Percentiles rank a stretch among this genome's conserved stretches.
Conservation (phyloP, 1,140 invertebrate genomes). For the Drosophila willistoni region DNA sequence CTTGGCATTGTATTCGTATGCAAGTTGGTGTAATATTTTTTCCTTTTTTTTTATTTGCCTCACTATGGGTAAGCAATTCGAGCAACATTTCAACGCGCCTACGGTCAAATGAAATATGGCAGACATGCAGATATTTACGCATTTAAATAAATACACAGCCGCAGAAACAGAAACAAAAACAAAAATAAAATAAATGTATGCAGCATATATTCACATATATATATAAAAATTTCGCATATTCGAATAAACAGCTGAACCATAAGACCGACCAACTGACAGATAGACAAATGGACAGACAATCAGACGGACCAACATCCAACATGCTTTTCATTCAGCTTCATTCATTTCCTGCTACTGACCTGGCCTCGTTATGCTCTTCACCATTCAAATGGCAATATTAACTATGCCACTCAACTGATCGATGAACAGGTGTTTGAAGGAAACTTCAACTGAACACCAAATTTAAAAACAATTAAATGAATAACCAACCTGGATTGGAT, state of each 20-base stretch:
- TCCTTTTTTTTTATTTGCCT: constrained; percentile 50
- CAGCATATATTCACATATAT: constrained; percentile 10
- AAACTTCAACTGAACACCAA: too few relatives aligned
- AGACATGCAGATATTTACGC: constrained; percentile 73
- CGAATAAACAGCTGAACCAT: constrained; percentile 49
- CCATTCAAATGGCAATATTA: constrained; percentile 14
- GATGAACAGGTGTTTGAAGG: neutral
- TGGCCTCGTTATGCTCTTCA: constrained; percentile 48
- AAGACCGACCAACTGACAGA: neutral
- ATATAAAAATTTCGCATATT: constrained; percentile 48
- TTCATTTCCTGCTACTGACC: constrained; percentile 66
- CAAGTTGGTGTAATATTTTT: constrained; percentile 31
- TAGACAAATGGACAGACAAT: constrained; percentile 6
- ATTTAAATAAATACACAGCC: constrained; percentile 69
- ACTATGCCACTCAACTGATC: constrained; percentile 13
- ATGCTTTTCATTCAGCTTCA: constrained; percentile 66
- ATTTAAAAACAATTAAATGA: too few relatives aligned
- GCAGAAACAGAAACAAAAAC: constrained; percentile 22
- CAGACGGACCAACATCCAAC: constrained; percentile 54
- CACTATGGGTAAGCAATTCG: constrained; percentile 45
- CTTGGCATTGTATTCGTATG: neutral
- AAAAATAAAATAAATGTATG: neutral
- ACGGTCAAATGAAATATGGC: constrained; percentile 74
- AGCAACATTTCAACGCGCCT: constrained; percentile 71
- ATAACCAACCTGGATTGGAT: too few relatives aligned